A percentile compares a stretch with the other conserved stretches of the same genome.
phyloP scores from a whole-genome alignment of 2,797 vertebrate species.

The Steatocranus sp. region DNA sequence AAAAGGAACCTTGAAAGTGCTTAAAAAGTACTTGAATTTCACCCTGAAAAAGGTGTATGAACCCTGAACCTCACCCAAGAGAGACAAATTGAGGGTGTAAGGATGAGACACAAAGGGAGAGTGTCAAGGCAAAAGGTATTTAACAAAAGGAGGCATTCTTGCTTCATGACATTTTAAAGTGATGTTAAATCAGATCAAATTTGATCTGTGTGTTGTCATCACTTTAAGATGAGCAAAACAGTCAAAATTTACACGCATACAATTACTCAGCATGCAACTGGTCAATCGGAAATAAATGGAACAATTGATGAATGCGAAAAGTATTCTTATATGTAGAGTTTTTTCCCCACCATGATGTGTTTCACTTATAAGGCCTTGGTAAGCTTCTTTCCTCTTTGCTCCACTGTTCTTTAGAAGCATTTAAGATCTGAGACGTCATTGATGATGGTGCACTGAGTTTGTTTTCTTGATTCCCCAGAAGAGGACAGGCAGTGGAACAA shows the following conservation, averaged over 20 bases:
- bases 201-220: background rate
- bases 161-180: background rate
- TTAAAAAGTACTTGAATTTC: too few species aligned
- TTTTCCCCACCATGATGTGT: background rate
- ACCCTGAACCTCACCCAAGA: background rate
- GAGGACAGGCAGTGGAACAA: background rate
- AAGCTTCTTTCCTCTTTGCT: background rate
- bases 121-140: background rate
- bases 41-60: too few species aligned
- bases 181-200: background rate
- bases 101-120: background rate
- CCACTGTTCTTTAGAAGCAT: background rate
- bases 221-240: background rate
- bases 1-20: too few species aligned
- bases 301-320: background rate
- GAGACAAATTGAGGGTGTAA: background rate
- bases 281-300: background rate
- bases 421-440: background rate
- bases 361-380: background rate
- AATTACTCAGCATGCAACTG: background rate
- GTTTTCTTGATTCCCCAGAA: background rate
- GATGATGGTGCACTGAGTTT: background rate
- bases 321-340: background rate
- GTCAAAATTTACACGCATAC: background rate
- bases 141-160: background rate